A percentile compares a stretch with the other conserved stretches of the same genome.
Evolutionary conservation across 2,888 invertebrate species (phyloP).

Genomic region (Paralinhomoeus sp.): DNA sequence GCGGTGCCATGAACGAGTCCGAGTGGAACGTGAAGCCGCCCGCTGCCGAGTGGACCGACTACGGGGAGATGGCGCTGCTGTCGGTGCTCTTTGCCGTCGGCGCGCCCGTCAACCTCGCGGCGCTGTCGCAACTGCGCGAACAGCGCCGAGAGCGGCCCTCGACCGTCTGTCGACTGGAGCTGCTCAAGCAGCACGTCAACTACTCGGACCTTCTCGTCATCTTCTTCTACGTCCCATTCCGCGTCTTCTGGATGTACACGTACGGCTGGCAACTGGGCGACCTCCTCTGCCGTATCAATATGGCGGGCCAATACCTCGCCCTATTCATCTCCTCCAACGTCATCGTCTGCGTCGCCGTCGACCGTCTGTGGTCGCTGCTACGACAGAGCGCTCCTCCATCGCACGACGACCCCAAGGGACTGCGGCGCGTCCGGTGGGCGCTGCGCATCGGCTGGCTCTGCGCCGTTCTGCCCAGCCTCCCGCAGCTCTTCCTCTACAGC

Average conservation of each 20-base stretch:
- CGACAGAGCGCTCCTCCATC: no score
- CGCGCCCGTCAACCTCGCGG: slow-evolving; percentile 22
- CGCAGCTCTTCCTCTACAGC: slow-evolving; percentile 1
- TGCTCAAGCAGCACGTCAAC: slow-evolving; percentile 21
- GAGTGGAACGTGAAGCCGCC: no score
- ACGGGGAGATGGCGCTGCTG: slow-evolving; percentile 16
- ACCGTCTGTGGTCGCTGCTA: slow-evolving; percentile 19
- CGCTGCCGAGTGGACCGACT: slow-evolving; percentile 18
- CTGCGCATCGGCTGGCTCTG: not conserved
- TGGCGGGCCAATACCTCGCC: slow-evolving; percentile 18
- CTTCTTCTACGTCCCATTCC: slow-evolving; percentile 21
- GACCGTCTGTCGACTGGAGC: slow-evolving; percentile 15
- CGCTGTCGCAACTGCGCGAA: slow-evolving; percentile 16
- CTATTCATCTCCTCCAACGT: slow-evolving; percentile 20
- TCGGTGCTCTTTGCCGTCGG: slow-evolving; percentile 19
- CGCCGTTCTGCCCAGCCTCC: not conserved
- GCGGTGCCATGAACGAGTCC: no score
- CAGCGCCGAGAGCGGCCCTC: not conserved
- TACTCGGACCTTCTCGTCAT: slow-evolving; percentile 22
- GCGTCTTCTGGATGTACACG: slow-evolving; percentile 21
- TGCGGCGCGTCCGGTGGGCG: not conserved
- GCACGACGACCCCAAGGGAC: not conserved
- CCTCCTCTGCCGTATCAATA: slow-evolving; percentile 19
- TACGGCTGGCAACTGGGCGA: slow-evolving; percentile 24
- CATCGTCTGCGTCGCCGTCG: slow-evolving; percentile 24